phyloP scores from a whole-genome alignment of 1,140 invertebrate genomes.

The Muscidifurax raptorellus region DNA sequence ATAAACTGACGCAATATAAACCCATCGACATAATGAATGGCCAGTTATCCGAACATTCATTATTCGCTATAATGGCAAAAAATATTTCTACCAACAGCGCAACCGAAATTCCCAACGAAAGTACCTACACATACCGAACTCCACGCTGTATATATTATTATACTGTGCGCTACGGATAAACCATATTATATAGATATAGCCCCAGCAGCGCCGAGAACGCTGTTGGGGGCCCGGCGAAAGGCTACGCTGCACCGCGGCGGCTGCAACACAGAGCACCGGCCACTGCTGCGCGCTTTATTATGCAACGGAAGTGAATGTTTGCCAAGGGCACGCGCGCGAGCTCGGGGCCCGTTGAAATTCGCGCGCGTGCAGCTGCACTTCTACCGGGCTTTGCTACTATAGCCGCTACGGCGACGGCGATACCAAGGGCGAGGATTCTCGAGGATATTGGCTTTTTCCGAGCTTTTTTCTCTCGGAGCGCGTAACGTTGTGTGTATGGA shows the following conservation, averaged over 20 bases:
- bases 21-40: no score
- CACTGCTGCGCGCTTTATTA: slow-evolving; percentile 52
- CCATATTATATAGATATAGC: background rate
- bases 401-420: background rate
- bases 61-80: no score
- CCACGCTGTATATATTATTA: no score
- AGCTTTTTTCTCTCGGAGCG: no score
- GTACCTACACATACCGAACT: no score
- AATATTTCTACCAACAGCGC: no score
- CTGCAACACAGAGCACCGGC: background rate
- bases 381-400: background rate
- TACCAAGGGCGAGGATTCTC: background rate
- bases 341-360: slow-evolving; percentile 3
- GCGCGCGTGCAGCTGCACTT: background rate
- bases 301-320: slow-evolving; percentile 56
- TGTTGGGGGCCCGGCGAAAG: background rate
- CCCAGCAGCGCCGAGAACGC: background rate
- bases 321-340: slow-evolving; percentile 22
- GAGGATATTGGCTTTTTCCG: no score
- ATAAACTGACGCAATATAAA: background rate
- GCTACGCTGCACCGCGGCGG: background rate
- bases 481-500: no score
- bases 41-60: no score
- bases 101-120: no score
- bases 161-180: no score